These are phyloP conservation scores for Ligdia adustata DNA, from an alignment of 2,888 invertebrate species.

Conservation along the genomic window DNA sequence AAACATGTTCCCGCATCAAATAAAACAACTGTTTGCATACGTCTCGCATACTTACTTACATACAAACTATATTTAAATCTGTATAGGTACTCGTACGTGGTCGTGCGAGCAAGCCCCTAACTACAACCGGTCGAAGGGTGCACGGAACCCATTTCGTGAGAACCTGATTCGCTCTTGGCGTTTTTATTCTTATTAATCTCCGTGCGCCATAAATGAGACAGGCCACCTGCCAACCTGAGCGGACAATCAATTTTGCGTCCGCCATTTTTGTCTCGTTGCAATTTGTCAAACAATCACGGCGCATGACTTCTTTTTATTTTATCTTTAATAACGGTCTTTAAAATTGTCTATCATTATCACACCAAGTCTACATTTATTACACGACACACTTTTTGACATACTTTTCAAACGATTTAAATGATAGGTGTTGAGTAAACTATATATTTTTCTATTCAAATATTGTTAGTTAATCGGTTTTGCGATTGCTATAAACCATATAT, in stretches of 20 bases:
- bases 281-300: conserved; percentile 19
- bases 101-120: not conserved
- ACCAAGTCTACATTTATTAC: too few species aligned
- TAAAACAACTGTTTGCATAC: not conserved
- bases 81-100: too few species aligned
- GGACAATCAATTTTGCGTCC: conserved; percentile 14
- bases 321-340: not conserved
- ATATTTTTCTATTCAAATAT: too few species aligned
- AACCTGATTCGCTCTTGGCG: conserved; percentile 11
- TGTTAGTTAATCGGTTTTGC: too few species aligned
- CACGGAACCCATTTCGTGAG: conserved; percentile 19
- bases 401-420: too few species aligned
- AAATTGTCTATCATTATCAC: too few species aligned
- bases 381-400: too few species aligned
- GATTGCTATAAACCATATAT: too few species aligned
- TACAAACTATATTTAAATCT: too few species aligned
- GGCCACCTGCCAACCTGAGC: conserved; percentile 17
- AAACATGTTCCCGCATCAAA: too few species aligned
- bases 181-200: conserved; percentile 13
- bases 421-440: too few species aligned
- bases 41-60: too few species aligned
- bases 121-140: conserved; percentile 13
- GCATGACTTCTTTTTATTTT: not conserved
- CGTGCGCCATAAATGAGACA: conserved; percentile 13
- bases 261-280: conserved; percentile 17